Evolutionary conservation across 2,888 invertebrate genomes (phyloP), one percentile per base, ranked within the genome.

Genomic region (Thecophora atra): DNA sequence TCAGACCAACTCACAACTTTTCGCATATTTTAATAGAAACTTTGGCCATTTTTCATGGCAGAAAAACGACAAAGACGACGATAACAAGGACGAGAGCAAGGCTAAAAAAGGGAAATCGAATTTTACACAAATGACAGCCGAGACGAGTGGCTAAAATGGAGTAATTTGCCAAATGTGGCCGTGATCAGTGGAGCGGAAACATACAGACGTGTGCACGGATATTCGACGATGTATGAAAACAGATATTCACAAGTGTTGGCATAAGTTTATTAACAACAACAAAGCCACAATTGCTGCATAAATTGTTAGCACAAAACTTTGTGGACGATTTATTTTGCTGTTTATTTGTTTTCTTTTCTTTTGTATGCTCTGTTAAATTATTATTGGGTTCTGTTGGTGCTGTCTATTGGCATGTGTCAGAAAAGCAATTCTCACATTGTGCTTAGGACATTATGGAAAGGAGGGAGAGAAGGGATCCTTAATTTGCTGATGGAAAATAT

Each of bases 91-190:
- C 1, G 21, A 19, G 21, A 21, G 19, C 21, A 54, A 54, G 5
- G 21, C 54, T 11, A 54, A 70, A 71, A 42, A 19, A 28, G 11
- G 37, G 7, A 56, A 71, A 58, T 71, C 65, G 28, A 64, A 71
- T 65, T 70, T 70, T 63, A 64, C 37, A 37, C 63, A 42, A 6
- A 64, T 64, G 64, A 42, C 64, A 64, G n/a, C 42, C 42, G 24
- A 44, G 7, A 64, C 15, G 42, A 64, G 44, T 24, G 44, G 19
- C 47, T 15, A 24, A 42, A 64, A 64, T 64, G 44, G 24, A 64
- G 47, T 44, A 42, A 42, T 42, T 64, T 64, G 24, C 21, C 47
- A 47, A 64, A 64, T 64, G 44, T 66, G 42, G 28, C 37, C 1
- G 62, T 26, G 21, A 21, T 17, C 66, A 65, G 26, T 65, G 24